Evolutionary conservation across 2,797 vertebrate genomes (phyloP), one percentile per base, ranked within the genome.

Genomic region (Cossypha heuglini): DNA sequence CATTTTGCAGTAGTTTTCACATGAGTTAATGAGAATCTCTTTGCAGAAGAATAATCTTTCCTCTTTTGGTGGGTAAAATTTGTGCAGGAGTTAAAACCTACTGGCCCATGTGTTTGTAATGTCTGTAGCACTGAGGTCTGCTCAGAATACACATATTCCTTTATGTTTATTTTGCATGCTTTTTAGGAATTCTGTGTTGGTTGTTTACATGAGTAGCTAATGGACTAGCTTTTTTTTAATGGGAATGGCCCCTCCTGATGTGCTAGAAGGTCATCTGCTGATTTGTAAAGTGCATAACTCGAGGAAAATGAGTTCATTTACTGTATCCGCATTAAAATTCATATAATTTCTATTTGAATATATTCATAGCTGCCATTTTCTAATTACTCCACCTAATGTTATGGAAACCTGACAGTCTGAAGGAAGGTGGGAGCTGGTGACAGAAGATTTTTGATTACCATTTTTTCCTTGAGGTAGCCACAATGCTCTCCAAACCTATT

Each of bases 1-100:
- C 94, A 51, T 96, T 96, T 98, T 94, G 95, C 90, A 79, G 74
- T 76, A 94, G 94, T 95, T 97, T 98, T 96, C 69, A 81, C 95
- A 94, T 90, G 69, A 67, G 62, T 58, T 93, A 88, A 69, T 87
- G 83, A 77, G 81, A n/a, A 46, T 80, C 42, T 86, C 49, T 71
- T 68, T 83, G 49, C 45, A 49, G 63, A 66, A 81, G 54, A 64
- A 58, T 16, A 33, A 37, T 75, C 24, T 79, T 66, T 66, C 13
- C 13, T 66, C 29, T 64, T 82, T 24, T 31, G 18, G 17, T 73
- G 62, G 31, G 28, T 42, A 26, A 91, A n/a, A 51, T 35, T 52
- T 43, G 43, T 1, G 2, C 2, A 1, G 13, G 49, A 14, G 18
- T 16, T 9, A 28, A 38, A 54, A 24, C 10, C 19, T 31, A 1